Percentiles rank a stretch among this genome's conserved stretches.
phyloP scores from a whole-genome alignment of 64 coral and sea anemone species.

The Astreopora myriophthalma region DNA sequence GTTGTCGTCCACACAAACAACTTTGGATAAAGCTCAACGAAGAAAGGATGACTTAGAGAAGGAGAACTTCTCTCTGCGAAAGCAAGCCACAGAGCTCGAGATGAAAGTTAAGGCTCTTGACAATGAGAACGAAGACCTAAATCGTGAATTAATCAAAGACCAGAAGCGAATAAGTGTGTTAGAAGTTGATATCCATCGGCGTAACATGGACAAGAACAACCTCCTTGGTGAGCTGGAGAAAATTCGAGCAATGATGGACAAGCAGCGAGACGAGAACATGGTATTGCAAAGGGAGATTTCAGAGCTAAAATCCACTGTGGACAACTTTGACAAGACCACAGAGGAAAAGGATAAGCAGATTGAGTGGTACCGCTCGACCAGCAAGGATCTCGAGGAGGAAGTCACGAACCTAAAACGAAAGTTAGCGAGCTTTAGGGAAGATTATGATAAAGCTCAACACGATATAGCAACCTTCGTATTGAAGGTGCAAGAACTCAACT shows the following conservation, averaged over 20 bases:
- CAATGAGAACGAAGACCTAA: constrained; percentile 92
- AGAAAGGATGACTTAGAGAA: constrained; percentile 91
- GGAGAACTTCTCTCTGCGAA: constrained; percentile 75
- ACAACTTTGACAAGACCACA: constrained; percentile 55
- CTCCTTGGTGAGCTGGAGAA: constrained; percentile 76
- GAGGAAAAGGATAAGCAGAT: constrained; percentile 85
- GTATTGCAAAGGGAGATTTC: constrained; percentile 67
- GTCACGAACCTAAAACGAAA: constrained; percentile 77
- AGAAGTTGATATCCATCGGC: constrained; percentile 77
- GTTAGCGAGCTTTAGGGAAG: constrained; percentile 63
- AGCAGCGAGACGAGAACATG: constrained; percentile 71
- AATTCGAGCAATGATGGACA: constrained; percentile 53
- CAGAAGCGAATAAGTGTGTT: constrained; percentile 84
- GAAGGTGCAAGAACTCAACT: constrained; percentile 87
- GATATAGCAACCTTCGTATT: constrained; percentile 59
- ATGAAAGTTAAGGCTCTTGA: constrained; percentile 76
- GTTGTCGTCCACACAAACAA: constrained; percentile 48
- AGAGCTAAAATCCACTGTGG: constrained; percentile 71
- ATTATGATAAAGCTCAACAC: constrained; percentile 83
- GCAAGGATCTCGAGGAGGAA: constrained; percentile 77
- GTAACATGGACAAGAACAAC: constrained; percentile 70
- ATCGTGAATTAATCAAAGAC: constrained; percentile 90
- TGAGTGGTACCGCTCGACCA: constrained; percentile 80
- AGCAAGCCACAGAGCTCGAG: constrained; percentile 74
- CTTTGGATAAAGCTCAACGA: constrained; percentile 55